These are phyloP conservation scores for Pteromalus puparum DNA, from an alignment of 1,140 invertebrate species.

Conservation along the genomic window DNA sequence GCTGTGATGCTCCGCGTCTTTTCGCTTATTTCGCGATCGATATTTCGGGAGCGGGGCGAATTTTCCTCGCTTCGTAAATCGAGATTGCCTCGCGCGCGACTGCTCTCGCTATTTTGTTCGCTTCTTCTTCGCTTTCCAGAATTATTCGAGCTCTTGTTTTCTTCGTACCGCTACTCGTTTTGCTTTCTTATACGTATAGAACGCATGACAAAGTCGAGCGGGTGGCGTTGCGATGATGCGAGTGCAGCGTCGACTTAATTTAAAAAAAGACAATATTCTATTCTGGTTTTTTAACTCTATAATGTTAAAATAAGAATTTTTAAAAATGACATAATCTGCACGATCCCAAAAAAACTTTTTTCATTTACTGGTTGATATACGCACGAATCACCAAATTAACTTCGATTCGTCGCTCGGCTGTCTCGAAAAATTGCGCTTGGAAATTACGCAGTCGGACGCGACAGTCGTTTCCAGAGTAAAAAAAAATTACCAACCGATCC, in stretches of 20 bases:
- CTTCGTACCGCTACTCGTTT: background rate
- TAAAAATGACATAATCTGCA: too few relatives aligned
- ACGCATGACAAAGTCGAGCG: too few relatives aligned
- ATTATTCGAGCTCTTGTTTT: background rate
- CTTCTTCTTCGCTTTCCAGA: slow-evolving; percentile 25
- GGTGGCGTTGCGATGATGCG: background rate
- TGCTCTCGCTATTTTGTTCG: background rate
- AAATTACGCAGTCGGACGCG: background rate
- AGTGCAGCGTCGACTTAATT: background rate
- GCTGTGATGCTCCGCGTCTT: slow-evolving; percentile 7
- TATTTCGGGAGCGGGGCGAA: slow-evolving; percentile 23
- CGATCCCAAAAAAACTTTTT: background rate
- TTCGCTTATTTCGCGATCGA: slow-evolving; percentile 36
- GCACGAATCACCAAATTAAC: background rate
- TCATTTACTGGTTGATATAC: background rate
- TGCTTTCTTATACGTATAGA: background rate
- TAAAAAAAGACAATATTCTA: too few relatives aligned
- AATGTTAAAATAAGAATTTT: too few relatives aligned
- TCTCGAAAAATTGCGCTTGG: background rate
- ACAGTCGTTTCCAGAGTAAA: background rate
- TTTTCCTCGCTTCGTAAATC: slow-evolving; percentile 51
- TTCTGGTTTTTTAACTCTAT: too few relatives aligned
- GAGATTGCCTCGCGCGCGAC: slow-evolving; percentile 22
- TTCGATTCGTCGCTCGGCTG: too few relatives aligned
- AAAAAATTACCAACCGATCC: slow-evolving; percentile 43